Percentiles rank a stretch among this genome's conserved stretches.
Conservation (phyloP, 2,888 invertebrate genomes). For the Chromoteleia sp. region DNA sequence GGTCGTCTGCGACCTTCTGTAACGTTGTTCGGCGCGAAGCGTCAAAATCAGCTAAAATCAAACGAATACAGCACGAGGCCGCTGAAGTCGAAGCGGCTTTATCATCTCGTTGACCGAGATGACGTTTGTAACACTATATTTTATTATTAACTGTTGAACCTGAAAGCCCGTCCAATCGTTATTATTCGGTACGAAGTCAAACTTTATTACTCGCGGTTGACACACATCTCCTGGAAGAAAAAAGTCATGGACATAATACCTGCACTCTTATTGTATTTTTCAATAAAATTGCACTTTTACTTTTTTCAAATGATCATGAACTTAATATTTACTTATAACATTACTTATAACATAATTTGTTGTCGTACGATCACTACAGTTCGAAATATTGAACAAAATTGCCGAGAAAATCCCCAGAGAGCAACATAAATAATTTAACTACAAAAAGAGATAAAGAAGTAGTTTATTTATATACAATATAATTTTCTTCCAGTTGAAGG, state of each 20-base stretch:
- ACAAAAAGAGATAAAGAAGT: too few relatives aligned
- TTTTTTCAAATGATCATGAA: constrained; percentile 1
- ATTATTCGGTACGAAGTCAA: constrained; percentile 28
- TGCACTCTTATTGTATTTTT: constrained; percentile 18
- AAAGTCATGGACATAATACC: constrained; percentile 36
- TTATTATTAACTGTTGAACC: constrained; percentile 45
- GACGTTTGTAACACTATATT: constrained; percentile 39
- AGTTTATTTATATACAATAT: too few relatives aligned
- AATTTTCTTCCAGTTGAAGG: too few relatives aligned
- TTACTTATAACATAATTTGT: not conserved
- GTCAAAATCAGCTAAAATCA: constrained; percentile 56
- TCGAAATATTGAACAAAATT: not conserved
- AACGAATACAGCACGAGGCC: constrained; percentile 60
- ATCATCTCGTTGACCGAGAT: constrained; percentile 52
- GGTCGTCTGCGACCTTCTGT: constrained; percentile 63
- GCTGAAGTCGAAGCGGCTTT: constrained; percentile 31
- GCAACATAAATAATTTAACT: too few relatives aligned
- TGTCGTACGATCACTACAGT: not conserved
- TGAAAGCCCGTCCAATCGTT: constrained; percentile 34
- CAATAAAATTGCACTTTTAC: constrained; percentile 12
- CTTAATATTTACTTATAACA: constrained; percentile 6
- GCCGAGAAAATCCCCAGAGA: too few relatives aligned
- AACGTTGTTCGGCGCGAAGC: constrained; percentile 11
- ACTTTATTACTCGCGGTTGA: constrained; percentile 41
- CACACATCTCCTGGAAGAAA: constrained; percentile 37